Evolutionary conservation across 2,797 vertebrate species (phyloP).

Genomic region (Epinephelus malabaricus): DNA sequence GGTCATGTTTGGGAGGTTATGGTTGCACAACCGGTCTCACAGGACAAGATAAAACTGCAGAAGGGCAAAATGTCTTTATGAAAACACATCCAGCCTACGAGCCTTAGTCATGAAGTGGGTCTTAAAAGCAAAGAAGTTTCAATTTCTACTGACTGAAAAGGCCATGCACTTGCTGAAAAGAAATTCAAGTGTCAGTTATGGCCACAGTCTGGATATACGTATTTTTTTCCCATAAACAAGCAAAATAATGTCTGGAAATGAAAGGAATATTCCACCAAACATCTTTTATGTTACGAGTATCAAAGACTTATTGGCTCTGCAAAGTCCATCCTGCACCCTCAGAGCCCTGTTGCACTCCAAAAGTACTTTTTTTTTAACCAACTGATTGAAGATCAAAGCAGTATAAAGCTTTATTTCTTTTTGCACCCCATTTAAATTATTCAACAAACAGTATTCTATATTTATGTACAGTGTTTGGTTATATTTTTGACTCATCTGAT

Average conservation of each 20-base stretch:
- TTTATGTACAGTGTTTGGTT: too few relatives aligned
- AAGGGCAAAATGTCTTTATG: neutral
- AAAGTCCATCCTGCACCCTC: neutral
- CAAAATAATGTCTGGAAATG: neutral
- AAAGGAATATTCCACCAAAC: neutral
- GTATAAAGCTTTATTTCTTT: neutral
- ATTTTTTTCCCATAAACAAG: neutral
- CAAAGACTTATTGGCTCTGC: neutral
- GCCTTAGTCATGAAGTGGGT: neutral
- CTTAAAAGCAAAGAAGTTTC: neutral
- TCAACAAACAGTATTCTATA: too few relatives aligned
- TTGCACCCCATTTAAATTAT: too few relatives aligned
- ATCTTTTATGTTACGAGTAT: neutral
- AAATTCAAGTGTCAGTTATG: neutral
- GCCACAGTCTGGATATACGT: neutral
- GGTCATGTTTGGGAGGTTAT: neutral
- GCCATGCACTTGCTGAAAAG: neutral
- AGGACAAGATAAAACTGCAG: neutral
- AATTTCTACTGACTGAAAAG: neutral
- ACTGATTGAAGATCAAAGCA: neutral
- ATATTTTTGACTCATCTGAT: neutral
- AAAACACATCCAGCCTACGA: neutral
- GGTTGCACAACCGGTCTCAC: neutral
- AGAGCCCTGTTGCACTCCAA: neutral
- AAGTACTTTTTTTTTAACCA: neutral